phyloP scores from a whole-genome alignment of 2,797 vertebrate genomes.

The Pantherophis alleghaniensis region DNA sequence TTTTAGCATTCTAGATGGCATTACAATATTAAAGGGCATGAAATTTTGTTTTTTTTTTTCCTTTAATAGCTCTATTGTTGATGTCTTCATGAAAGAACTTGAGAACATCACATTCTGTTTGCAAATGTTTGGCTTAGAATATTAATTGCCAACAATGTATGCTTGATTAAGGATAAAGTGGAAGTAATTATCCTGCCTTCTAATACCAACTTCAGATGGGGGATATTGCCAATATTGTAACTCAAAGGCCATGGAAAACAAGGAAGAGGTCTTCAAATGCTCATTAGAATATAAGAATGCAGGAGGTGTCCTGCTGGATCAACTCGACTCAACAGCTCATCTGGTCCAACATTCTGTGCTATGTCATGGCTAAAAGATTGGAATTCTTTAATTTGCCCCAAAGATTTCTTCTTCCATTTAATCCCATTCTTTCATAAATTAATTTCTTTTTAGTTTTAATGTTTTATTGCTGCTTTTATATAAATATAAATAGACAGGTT shows the following conservation, averaged over 20 bases:
- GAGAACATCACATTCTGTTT: constrained; percentile 9
- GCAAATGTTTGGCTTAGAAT: not conserved
- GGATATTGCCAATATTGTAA: constrained; percentile 1
- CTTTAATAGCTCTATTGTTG: not conserved
- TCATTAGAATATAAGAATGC: not conserved
- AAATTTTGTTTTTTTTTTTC: not conserved
- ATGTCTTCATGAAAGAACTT: not conserved
- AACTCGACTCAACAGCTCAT: not conserved
- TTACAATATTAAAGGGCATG: not conserved
- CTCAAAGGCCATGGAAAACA: not conserved
- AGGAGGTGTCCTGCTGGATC: not conserved
- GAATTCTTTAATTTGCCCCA: not conserved
- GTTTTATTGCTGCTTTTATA: not conserved
- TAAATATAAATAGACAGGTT: not conserved
- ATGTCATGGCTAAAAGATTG: not conserved
- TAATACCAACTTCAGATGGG: constrained; percentile 20
- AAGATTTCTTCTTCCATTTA: not conserved
- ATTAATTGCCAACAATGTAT: not conserved
- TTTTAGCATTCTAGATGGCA: not conserved
- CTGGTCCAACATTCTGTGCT: not conserved
- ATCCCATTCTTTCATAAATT: not conserved
- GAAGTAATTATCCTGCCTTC: constrained; percentile 25
- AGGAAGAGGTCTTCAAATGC: not conserved
- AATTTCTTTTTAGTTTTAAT: not conserved
- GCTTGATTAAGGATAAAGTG: not conserved